Evolutionary conservation across 2,888 invertebrate species (phyloP), one percentile per base, ranked within the genome.

Genomic region (Lepetodrilus schrolli): DNA sequence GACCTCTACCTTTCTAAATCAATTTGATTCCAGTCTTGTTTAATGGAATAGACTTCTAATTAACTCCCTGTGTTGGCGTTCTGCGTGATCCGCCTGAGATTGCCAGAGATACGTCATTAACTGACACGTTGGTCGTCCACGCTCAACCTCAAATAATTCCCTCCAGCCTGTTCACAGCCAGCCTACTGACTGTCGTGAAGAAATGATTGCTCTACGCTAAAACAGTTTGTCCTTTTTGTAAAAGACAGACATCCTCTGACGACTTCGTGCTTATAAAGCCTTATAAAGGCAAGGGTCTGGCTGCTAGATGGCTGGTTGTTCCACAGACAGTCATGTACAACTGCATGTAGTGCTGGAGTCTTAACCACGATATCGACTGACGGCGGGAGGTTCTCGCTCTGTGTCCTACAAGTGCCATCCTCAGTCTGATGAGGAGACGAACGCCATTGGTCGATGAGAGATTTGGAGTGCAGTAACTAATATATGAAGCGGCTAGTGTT

Each of bases 31-130:
- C 58, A 34, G 58, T 23, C 26, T 58, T 58, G 58, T 58, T 58
- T 30, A 58, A 58, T 58, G 30, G 34, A 58, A 34, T 13, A 58
- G 58, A 58, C 58, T 58, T 58, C 26, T 58, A 58, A 58, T 58
- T 58, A 58, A 58, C 26, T 17, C 30, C 17, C 30, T 23, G 21
- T 43, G 43, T 17, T 43, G n/a, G 13, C 43, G 43, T 17, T 43
- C 43, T 13, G 5, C 43, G 8, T 13, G 43, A n/a, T n/a, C n/a
- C 43, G 17, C n/a, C 17, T 43, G 13, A 17, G 43, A 17, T 58
- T 23, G 30, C 17, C 34, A 13, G 30, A 58, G 58, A 58, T 58
- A 58, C 30, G 30, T 58, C 58, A 58, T 58, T 58, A 58, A 34
- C 58, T 10, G 26, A n/a, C n/a, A n/a, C n/a, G n/a, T n/a, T n/a